Percentiles rank a stretch among this genome's conserved stretches.
phyloP scores from a whole-genome alignment of 2,888 invertebrate species.

The Ormyrus rosae region DNA sequence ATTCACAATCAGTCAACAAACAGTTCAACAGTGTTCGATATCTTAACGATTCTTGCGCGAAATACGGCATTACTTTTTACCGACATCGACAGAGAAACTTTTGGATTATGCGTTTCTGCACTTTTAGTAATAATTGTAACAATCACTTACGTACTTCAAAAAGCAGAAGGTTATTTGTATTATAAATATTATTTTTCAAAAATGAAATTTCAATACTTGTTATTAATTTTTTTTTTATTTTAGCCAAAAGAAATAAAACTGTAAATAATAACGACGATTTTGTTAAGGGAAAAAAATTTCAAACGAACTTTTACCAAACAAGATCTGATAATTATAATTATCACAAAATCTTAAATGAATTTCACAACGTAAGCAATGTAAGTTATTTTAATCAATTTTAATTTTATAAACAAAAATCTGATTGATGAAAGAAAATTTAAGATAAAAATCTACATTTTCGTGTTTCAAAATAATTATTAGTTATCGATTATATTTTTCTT shows the following conservation, averaged over 20 bases:
- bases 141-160: conserved; percentile 7
- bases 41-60: conserved; percentile 1
- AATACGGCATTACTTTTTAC: conserved; percentile 10
- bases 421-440: not conserved
- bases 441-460: not conserved
- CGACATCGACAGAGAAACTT: not conserved
- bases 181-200: not conserved
- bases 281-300: not conserved
- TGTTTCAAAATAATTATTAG: not conserved
- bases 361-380: conserved; percentile 46
- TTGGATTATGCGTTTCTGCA: not conserved
- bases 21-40: not conserved
- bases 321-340: conserved; percentile 31
- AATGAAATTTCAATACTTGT: too few relatives aligned
- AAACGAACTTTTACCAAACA: not conserved
- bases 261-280: not conserved
- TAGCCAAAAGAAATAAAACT: not conserved
- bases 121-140: conserved; percentile 30
- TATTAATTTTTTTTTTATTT: not conserved
- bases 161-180: conserved; percentile 26
- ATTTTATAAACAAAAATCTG: not conserved
- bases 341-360: conserved; percentile 43
- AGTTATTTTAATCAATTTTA: conserved; percentile 12
- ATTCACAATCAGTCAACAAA: not conserved
- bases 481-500: not conserved